Evolutionary conservation across 2,888 invertebrate genomes (phyloP).

Genomic region (Ischnura elegans): DNA sequence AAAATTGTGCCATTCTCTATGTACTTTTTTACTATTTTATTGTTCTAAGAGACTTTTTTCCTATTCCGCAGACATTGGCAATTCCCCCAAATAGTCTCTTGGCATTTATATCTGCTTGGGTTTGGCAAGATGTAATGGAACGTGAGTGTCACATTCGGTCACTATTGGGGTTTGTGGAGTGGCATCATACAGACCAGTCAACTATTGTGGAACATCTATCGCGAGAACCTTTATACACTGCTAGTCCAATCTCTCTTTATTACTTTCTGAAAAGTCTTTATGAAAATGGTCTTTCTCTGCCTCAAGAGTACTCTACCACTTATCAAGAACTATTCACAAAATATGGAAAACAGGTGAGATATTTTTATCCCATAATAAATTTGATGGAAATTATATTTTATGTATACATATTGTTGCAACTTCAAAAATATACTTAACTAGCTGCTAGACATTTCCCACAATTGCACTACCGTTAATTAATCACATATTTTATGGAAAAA

Average conservation of each 20-base stretch:
- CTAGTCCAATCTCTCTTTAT: slow-evolving; percentile 81
- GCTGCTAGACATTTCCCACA: too few species aligned
- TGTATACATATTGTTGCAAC: too few species aligned
- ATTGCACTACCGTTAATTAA: too few species aligned
- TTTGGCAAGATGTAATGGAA: slow-evolving; percentile 77
- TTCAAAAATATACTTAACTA: too few species aligned
- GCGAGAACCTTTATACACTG: slow-evolving; percentile 80
- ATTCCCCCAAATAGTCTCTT: slow-evolving; percentile 78
- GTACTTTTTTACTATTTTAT: neutral
- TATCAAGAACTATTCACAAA: slow-evolving; percentile 78
- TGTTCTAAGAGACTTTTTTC: neutral
- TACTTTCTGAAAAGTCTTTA: slow-evolving; percentile 79
- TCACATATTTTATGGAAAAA: too few species aligned
- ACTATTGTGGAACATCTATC: slow-evolving; percentile 81
- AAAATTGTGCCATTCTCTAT: neutral
- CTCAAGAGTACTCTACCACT: slow-evolving; percentile 78
- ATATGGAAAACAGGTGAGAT: slow-evolving; percentile 77
- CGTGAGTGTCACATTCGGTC: slow-evolving; percentile 81
- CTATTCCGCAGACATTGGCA: slow-evolving; percentile 75
- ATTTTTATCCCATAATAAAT: neutral
- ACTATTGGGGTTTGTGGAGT: slow-evolving; percentile 79
- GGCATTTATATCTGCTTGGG: slow-evolving; percentile 80
- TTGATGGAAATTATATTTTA: too few species aligned
- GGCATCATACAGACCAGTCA: slow-evolving; percentile 78
- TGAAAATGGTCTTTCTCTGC: slow-evolving; percentile 78